These are phyloP conservation scores for Torymus texanus DNA, from an alignment of 2,888 invertebrate species.

Conservation along the genomic window DNA sequence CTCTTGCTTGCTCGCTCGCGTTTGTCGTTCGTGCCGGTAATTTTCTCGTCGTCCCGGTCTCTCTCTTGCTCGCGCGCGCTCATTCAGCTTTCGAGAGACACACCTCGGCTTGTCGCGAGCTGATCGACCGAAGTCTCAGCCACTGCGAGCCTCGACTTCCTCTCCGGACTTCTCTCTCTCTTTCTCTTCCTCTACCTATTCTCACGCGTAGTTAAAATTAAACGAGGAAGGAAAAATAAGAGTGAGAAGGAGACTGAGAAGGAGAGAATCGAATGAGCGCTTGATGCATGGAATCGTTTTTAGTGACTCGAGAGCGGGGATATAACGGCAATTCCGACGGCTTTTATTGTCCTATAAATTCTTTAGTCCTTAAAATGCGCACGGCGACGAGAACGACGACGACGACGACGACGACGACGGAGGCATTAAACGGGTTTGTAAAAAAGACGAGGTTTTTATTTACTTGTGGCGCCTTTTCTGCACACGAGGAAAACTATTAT, in stretches of 20 bases:
- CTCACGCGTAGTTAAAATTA: slow-evolving; percentile 45
- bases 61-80: slow-evolving; percentile 39
- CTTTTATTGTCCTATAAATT: slow-evolving; percentile 56
- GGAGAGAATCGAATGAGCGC: slow-evolving; percentile 25
- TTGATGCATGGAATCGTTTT: slow-evolving; percentile 46
- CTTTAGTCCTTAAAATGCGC: slow-evolving; percentile 47
- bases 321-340: slow-evolving; percentile 52
- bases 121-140: slow-evolving; percentile 30
- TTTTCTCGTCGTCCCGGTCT: slow-evolving; percentile 56
- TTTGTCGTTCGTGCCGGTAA: slow-evolving; percentile 54
- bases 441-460: slow-evolving; percentile 43
- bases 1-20: slow-evolving; percentile 59
- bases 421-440: slow-evolving; percentile 42
- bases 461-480: slow-evolving; percentile 26
- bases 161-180: slow-evolving; percentile 39
- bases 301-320: slow-evolving; percentile 44
- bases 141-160: slow-evolving; percentile 3
- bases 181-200: slow-evolving; percentile 29
- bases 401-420: slow-evolving; percentile 3
- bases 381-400: no score
- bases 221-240: slow-evolving; percentile 26
- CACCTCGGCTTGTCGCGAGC: slow-evolving; percentile 69
- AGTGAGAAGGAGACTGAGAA: neutral
- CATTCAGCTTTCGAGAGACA: slow-evolving; percentile 59
- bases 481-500: slow-evolving; percentile 37